Base-by-base conservation (phyloP, 2,888 invertebrate species). In the Entomobrya proxima region DNA sequence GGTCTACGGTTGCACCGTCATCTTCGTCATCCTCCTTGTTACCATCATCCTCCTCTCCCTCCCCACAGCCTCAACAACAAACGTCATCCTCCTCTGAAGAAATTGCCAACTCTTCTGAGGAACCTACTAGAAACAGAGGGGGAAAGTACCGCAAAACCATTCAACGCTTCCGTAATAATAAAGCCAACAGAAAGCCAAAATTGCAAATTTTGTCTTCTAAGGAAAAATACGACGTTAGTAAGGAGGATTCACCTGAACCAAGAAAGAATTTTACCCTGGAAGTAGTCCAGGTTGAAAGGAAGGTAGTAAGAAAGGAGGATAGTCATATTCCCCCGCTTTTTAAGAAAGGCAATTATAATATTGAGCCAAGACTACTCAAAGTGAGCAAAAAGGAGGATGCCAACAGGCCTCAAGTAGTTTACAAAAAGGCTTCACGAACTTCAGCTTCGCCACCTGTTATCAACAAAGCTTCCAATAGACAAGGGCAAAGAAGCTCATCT, bases 241-340 rank as follows among this genome's bases (percentile, higher is more conserved):
- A 47, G 13, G 52, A 75, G 9, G 55, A 72, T 11, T 3, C 3
- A 37, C 6, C 58, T 40, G 15, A 4, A 58, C 1, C 35, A 76
- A 83, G 11, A 37, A 75, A 86, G 27, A 88, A 88, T 55, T 88
- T 84, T 55, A 86, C 86, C 2, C 67, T 88, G 2, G 88, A 88
- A 79, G 84, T 88, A 27, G 81, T 81, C 18, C 86, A 86, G 27
- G 77, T 88, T 5, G 83, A 86, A 11, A 50, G 86, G 6, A 88
- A 81, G 58, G 81, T 76, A 5, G 61, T 78, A 13, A 72, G 80
- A 6, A 78, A 78, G 44, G 80, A 86, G 32, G 86, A 86, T 30
- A 27, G 85, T 18, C 74, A 84, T 24, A 61, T 75, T 13, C 77
- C 87, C 2, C 7, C 58, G 6, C 47, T 61, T 18, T 81, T 69